Conservation (phyloP, 1,140 invertebrate species). For the Nasonia giraulti region DNA sequence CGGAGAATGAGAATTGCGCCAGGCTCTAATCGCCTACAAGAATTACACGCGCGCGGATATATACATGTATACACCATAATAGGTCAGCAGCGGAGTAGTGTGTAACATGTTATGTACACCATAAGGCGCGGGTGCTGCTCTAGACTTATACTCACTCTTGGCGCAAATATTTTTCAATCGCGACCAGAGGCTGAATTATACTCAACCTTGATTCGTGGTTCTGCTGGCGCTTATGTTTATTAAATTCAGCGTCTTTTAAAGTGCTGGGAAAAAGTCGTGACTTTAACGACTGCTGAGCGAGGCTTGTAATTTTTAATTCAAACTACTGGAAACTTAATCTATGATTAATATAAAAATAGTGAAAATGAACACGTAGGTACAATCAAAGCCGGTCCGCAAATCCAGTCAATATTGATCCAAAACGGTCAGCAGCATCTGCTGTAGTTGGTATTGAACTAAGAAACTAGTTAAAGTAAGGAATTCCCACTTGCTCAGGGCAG, state of each 20-base stretch:
- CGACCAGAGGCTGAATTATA: neutral
- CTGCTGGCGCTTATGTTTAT: neutral
- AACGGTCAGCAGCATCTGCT: neutral
- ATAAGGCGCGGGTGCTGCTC: neutral
- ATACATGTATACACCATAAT: neutral
- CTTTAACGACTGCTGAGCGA: neutral
- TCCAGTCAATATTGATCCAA: neutral
- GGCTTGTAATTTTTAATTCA: neutral
- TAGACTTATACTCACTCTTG: neutral
- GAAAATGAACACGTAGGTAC: too few species aligned
- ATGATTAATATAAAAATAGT: too few species aligned
- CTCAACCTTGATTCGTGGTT: neutral
- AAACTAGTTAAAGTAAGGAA: constrained; percentile 1
- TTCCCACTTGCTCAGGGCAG: neutral
- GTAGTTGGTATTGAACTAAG: neutral
- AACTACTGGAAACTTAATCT: too few species aligned
- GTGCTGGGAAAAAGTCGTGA: neutral
- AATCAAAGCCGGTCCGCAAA: too few species aligned
- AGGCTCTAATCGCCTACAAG: neutral
- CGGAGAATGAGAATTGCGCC: neutral
- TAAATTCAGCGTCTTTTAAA: neutral
- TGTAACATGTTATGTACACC: neutral
- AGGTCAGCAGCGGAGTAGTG: neutral
- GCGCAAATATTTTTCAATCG: neutral
- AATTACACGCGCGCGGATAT: neutral